Conservation (phyloP, 1,140 invertebrate species). For the Cepaea nemoralis region DNA sequence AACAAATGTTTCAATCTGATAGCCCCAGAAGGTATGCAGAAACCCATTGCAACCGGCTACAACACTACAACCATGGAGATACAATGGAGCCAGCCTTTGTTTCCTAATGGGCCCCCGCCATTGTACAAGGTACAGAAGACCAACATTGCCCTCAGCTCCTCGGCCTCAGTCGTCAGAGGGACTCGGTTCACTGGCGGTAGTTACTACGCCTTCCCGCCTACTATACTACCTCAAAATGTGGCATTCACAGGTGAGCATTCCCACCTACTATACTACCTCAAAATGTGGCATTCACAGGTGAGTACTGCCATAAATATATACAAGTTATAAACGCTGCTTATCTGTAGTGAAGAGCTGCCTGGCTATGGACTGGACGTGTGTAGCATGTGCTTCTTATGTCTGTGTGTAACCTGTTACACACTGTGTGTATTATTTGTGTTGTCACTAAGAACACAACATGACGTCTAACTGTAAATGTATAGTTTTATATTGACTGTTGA, state of each 20-base stretch:
- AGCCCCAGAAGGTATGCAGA: slow-evolving; percentile 62
- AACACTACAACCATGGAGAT: slow-evolving; percentile 67
- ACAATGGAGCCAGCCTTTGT: slow-evolving; percentile 58
- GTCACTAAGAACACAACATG: too few relatives aligned
- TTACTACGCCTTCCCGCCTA: slow-evolving; percentile 67
- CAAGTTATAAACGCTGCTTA: too few relatives aligned
- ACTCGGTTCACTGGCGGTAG: slow-evolving; percentile 69
- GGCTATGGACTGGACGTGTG: too few relatives aligned
- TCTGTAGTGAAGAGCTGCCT: too few relatives aligned
- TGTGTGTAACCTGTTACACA: too few relatives aligned
- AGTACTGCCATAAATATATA: slow-evolving; percentile 14
- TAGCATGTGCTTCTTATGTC: too few relatives aligned
- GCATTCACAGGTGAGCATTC: slow-evolving; percentile 64
- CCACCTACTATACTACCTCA: slow-evolving; percentile 61
- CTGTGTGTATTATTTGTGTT: too few relatives aligned
- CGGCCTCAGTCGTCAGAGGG: slow-evolving; percentile 63
- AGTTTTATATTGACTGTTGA: too few relatives aligned
- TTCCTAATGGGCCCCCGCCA: slow-evolving; percentile 66
- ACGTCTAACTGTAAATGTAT: too few relatives aligned
- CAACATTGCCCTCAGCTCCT: slow-evolving; percentile 62
- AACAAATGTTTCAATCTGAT: slow-evolving; percentile 13
- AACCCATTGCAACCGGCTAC: slow-evolving; percentile 57
- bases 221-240: slow-evolving; percentile 65
- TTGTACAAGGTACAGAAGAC: slow-evolving; percentile 65
- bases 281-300: slow-evolving; percentile 69